Conservation (phyloP, 2,888 invertebrate species). For the Lepidocyrtinus sp. region DNA sequence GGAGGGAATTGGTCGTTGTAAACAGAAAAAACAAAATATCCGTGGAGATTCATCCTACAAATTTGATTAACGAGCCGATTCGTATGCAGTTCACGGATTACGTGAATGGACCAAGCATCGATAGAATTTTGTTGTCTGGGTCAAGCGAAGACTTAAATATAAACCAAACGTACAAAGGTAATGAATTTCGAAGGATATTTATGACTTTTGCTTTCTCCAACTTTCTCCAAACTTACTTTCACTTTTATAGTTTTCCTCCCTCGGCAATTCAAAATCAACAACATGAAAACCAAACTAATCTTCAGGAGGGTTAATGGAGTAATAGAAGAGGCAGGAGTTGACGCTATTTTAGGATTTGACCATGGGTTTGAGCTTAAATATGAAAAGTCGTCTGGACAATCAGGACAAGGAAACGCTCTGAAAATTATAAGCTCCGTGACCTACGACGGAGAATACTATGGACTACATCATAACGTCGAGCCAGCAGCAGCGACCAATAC, state of each 20-base stretch:
- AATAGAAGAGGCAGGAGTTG: not conserved
- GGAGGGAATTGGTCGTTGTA: not conserved
- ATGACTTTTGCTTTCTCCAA: no score
- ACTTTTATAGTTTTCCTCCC: slow-evolving; percentile 23
- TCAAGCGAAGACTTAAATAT: slow-evolving; percentile 29
- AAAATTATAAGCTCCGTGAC: slow-evolving; percentile 29
- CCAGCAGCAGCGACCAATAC: not conserved
- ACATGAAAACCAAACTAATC: slow-evolving; percentile 14
- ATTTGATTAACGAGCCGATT: not conserved
- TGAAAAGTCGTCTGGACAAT: not conserved
- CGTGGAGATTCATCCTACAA: not conserved
- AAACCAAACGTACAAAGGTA: slow-evolving; percentile 36
- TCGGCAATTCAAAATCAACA: not conserved
- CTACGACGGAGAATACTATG: slow-evolving; percentile 17
- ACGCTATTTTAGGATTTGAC: slow-evolving; percentile 13
- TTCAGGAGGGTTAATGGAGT: not conserved
- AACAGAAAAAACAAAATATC: not conserved
- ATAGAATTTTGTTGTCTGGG: not conserved
- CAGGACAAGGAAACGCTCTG: not conserved
- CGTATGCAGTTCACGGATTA: not conserved
- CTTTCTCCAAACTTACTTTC: no score
- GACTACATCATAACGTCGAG: slow-evolving; percentile 21
- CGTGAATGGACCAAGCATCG: not conserved
- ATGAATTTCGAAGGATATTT: no score
- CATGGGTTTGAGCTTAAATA: slow-evolving; percentile 9